Evolutionary conservation across 2,888 invertebrate genomes (phyloP), one percentile per base, ranked within the genome.

Genomic region (Diadegma fenestrale): DNA sequence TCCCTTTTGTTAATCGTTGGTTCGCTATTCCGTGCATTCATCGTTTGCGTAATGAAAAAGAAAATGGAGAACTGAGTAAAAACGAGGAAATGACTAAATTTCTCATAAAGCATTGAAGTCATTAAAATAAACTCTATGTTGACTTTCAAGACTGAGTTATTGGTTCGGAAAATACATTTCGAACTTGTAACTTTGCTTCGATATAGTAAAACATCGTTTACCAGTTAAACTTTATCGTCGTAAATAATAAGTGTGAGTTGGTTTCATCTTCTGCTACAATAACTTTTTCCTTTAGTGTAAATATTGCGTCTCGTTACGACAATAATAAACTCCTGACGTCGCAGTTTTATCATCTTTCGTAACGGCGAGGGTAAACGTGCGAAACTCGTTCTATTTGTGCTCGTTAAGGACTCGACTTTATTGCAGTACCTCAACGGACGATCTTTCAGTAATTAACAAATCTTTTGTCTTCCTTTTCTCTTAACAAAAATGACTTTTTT

Each of bases 341-440:
- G 72, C 37, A 73, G 19, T 72, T 54, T 80, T 83, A 79, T 68
- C 68, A 83, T 83, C 80, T 72, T 72, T 58, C 54, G 51, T 77
- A 68, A 79, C 72, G 41, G 80, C 68, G 80, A 77, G 63, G 58
- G 80, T 83, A 83, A 58, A 77, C 83, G 83, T 76, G 73, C 45
- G 54, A 41, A 66, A 68, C 73, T 78, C 64, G 82, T 73, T 45
- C 54, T 68, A 73, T 72, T 82, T 66, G 80, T 41, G 76, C 68
- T 83, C 76, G 82, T 83, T 79, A 80, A 76, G 63, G 30, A 30
- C 78, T 66, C 66, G 72, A 73, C 58, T 73, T 80, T 58, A 54
- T 63, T 30, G 72, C 77, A 69, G 5, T 61, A 64, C 61, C 66
- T 68, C 12, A 43, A 51, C 17, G 22, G 19, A 12, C 51, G 14